A percentile compares a stretch with the other conserved stretches of the same genome.
Evolutionary conservation across 2,888 invertebrate genomes (phyloP).

Genomic region (Ormyrus pomaceus): DNA sequence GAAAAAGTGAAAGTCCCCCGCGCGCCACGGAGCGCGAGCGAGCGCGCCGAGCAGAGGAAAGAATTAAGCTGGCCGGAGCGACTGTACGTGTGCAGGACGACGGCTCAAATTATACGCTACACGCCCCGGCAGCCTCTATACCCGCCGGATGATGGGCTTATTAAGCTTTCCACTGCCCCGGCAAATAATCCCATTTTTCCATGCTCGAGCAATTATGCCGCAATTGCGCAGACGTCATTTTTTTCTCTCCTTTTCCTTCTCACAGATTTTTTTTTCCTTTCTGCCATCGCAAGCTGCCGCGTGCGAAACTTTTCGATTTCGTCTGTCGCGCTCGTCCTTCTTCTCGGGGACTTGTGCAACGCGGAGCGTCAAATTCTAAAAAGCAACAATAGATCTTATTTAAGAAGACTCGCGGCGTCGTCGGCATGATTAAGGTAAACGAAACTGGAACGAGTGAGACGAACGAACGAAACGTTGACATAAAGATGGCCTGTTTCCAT

Average conservation of each 20-base stretch:
- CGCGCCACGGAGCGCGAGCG: background rate
- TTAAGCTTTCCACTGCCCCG: conserved; percentile 29
- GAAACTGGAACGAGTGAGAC: too few relatives aligned
- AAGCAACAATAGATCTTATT: too few relatives aligned
- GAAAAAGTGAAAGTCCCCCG: conserved; percentile 56
- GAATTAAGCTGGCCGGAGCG: conserved; percentile 37
- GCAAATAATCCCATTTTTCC: conserved; percentile 59
- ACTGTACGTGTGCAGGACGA: conserved; percentile 7
- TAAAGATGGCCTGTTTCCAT: background rate
- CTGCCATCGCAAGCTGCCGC: background rate
- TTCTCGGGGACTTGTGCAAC: too few relatives aligned
- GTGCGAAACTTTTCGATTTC: background rate
- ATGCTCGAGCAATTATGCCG: conserved; percentile 55
- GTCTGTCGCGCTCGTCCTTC: too few relatives aligned
- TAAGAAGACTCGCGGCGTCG: too few relatives aligned
- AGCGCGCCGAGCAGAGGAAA: conserved; percentile 18
- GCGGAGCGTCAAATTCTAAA: too few relatives aligned
- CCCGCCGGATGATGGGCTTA: conserved; percentile 42
- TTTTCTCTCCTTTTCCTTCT: background rate
- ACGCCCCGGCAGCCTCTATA: background rate
- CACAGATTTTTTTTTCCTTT: conserved; percentile 34
- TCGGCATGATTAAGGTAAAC: too few relatives aligned
- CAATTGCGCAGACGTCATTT: conserved; percentile 22
- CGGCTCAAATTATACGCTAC: conserved; percentile 46
- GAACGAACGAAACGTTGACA: too few relatives aligned